These are phyloP conservation scores for Esox masquinongy DNA, from an alignment of 2,797 vertebrate genomes.

Conservation along the genomic window DNA sequence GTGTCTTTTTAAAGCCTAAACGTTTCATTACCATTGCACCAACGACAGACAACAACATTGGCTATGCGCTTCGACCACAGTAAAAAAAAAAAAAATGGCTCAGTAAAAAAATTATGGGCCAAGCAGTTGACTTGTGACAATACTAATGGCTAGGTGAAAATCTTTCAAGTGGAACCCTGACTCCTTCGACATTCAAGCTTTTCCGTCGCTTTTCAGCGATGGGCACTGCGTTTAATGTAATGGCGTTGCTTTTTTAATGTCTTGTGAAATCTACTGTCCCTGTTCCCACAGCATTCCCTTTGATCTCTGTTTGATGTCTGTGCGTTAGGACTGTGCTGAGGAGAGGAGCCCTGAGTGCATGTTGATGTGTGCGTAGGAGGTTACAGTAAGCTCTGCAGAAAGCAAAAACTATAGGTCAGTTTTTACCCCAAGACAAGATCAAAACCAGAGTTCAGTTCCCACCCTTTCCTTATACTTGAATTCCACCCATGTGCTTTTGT, in stretches of 20 bases:
- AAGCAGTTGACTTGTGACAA: background rate
- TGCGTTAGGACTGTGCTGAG: constrained; percentile 13
- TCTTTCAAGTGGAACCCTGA: constrained; percentile 32
- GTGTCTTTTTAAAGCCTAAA: background rate
- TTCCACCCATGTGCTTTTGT: background rate
- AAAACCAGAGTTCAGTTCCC: constrained; percentile 34
- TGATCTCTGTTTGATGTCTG: constrained; percentile 14
- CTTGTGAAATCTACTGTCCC: background rate
- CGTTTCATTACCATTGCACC: background rate
- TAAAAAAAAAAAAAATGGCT: background rate
- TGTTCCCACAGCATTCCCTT: background rate
- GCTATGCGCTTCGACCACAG: background rate
- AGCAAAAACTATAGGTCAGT: constrained; percentile 21
- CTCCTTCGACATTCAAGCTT: background rate
- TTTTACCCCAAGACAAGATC: constrained; percentile 43
- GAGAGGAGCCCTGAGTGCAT: background rate
- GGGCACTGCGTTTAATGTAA: background rate
- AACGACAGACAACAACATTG: background rate
- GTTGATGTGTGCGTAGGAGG: constrained; percentile 2
- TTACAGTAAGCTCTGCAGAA: constrained; percentile 13
- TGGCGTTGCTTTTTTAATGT: background rate
- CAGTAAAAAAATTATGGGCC: background rate
- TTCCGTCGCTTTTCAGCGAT: background rate
- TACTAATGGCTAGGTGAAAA: background rate
- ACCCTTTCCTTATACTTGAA: constrained; percentile 52